Evolutionary conservation across 1,140 invertebrate species (phyloP), one percentile per base, ranked within the genome.

Genomic region (Drosophila obscura): DNA sequence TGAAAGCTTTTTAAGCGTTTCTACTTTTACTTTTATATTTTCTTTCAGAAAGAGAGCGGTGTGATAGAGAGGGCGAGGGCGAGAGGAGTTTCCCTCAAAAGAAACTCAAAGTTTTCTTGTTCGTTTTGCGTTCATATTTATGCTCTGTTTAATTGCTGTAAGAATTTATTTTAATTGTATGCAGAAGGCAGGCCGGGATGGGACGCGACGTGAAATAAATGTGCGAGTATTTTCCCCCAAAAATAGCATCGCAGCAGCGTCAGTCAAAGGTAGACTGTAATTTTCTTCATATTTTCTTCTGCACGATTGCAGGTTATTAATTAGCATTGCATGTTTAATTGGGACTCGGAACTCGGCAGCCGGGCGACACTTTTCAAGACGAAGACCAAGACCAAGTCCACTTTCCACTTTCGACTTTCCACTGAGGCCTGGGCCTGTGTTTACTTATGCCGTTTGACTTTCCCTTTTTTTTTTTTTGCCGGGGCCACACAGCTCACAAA

Each of bases 371-470:
- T 56, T 83, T 64, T 73, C 63, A 74, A 19, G 19, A 19, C 16
- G 0, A 22, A 73, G 4, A 5, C 74, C 63, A 48, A 73, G 68
- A 15, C 28, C 28, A 31, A 60, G 22, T 19, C 22, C 16, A 11
- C 19, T 43, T 24, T 28, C 13, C 31, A 19, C 48, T 52, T 62
- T 28, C 9, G 16, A 19, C 48, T 52, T 62, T 60, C 16, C 9
- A 15, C 22, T 41, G 43, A 2, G 13, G n/a, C 41, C 35, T 39
- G 35, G 31, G 16, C 24, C 74, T 16, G 13, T 83, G 80, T 81
- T 87, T 87, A 83, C 69, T 88, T 88, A 87, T 88, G 83, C 82
- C 75, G 67, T 87, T 87, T 87, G 82, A 83, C 83, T 87, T 87
- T 87, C 83, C 63, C 78, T 87, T 76, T 31, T 31, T 31, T 31